Evolutionary conservation across 2,888 invertebrate species (phyloP).

Genomic region (Epinotia nisella): DNA sequence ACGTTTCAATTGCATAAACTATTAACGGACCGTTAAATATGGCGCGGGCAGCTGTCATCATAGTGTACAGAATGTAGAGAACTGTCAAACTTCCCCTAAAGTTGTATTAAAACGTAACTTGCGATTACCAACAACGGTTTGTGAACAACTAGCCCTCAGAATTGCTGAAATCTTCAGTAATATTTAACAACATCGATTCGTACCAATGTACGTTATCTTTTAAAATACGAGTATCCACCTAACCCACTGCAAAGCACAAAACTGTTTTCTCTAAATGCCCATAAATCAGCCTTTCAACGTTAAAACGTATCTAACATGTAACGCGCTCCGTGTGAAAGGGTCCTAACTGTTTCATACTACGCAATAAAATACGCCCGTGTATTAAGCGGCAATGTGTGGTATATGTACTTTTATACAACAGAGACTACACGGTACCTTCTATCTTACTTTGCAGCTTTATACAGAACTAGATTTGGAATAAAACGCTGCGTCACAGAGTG

Average conservation of each 20-base stretch:
- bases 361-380: not conserved
- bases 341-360: slow-evolving; percentile 6
- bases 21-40: no score
- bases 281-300: slow-evolving; percentile 33
- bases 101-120: no score
- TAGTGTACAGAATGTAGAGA: no score
- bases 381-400: not conserved
- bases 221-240: slow-evolving; percentile 10
- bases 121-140: no score
- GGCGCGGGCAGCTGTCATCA: no score
- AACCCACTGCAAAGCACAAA: slow-evolving; percentile 25
- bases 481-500: slow-evolving; percentile 14
- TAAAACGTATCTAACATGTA: slow-evolving; percentile 27
- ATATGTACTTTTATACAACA: not conserved
- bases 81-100: no score
- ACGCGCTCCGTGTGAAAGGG: not conserved
- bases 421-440: not conserved
- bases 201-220: slow-evolving; percentile 4
- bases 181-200: slow-evolving; percentile 1
- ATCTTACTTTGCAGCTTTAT: slow-evolving; percentile 3
- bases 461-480: slow-evolving; percentile 1
- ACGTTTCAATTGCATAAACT: no score
- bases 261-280: slow-evolving; percentile 33
- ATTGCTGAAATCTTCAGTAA: not conserved
- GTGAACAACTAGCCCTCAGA: not conserved